A percentile compares a stretch with the other conserved stretches of the same genome.
phyloP scores from a whole-genome alignment of 2,797 vertebrate genomes.

The Typhlichthys eigenmanni region DNA sequence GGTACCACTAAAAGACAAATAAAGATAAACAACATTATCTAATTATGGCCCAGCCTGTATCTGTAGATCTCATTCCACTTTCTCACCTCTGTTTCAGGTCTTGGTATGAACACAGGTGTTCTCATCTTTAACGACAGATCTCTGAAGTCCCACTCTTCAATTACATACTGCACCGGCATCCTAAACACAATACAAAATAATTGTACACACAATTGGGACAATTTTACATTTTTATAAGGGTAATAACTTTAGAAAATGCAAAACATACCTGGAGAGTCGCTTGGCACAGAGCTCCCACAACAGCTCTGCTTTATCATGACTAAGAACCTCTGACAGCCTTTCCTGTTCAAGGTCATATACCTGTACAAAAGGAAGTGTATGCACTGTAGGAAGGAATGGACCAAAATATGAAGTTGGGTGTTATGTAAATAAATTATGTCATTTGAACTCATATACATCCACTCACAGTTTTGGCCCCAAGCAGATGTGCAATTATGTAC shows the following conservation, averaged over 20 bases:
- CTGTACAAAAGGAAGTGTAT: conserved; percentile 59
- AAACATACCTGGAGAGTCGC: conserved; percentile 81
- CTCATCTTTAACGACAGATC: conserved; percentile 90
- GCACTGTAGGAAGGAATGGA: background rate
- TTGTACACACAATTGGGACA: background rate
- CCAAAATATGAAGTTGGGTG: background rate
- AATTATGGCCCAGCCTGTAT: background rate
- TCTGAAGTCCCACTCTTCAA: conserved; percentile 95
- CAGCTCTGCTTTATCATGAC: conserved; percentile 67
- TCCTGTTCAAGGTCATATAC: conserved; percentile 78
- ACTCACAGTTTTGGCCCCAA: conserved; percentile 92
- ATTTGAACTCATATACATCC: background rate
- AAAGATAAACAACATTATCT: too few species aligned
- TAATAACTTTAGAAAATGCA: background rate
- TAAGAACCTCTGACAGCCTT: conserved; percentile 69
- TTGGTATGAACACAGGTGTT: conserved; percentile 94
- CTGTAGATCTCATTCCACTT: background rate
- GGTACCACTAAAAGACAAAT: too few species aligned
- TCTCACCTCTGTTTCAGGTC: conserved; percentile 94
- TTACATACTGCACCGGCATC: conserved; percentile 95
- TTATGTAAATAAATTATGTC: background rate
- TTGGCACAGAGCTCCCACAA: conserved; percentile 81
- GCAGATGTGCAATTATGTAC: conserved; percentile 90
- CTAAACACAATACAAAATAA: conserved; percentile 61
- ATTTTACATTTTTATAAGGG: background rate